Base-by-base conservation (phyloP, 1,140 invertebrate species). In the Rhizoglyphus robini region DNA sequence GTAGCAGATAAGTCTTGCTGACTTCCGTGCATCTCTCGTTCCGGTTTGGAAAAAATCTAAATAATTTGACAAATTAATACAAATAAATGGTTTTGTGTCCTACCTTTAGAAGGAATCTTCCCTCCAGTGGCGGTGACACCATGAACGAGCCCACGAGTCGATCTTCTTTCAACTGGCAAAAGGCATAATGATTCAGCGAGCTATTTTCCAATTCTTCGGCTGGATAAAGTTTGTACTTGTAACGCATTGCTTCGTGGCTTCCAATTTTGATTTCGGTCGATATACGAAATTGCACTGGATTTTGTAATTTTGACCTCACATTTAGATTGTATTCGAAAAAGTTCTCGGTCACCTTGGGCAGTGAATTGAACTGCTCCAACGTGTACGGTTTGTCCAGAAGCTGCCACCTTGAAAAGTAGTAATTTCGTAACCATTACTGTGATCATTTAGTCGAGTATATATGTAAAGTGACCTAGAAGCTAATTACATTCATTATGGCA, bases 281-380 rank as follows among this genome's bases (percentile, higher is more conserved):
- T 18, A 73, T 67, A 8, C 68, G 64, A 63, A 72, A 72, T 29
- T 65, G 38, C 18, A 73, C 25, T n/a, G 72, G 72, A 59, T 71
- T 72, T n/a, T 70, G 67, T 13, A 69, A 32, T 57, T 69, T 67
- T 1, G 70, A 69, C 11, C 71, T 65, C 5, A 72, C 69, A 31
- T 66, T 70, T 15, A 77, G 67, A 27, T 72, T 70, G 57, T 70
- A 75, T 29, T 71, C 68, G 62, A 75, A 77, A 60, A 77, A 77
- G 57, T 71, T 67, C 23, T 75, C 71, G 41, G 73, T 73, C 41
- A 77, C 73, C 66, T 74, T 73, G 1, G 80, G 79, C 20, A 79
- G 71, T 51, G 72, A 71, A 34, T 80, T 79, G 71, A 81, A 81
- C 51, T 80, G 75, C 4, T 77, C 74, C 61, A 81, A 69, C 8